Conservation (phyloP, 2,797 vertebrate species). For the Halcyon smyrnensis region DNA sequence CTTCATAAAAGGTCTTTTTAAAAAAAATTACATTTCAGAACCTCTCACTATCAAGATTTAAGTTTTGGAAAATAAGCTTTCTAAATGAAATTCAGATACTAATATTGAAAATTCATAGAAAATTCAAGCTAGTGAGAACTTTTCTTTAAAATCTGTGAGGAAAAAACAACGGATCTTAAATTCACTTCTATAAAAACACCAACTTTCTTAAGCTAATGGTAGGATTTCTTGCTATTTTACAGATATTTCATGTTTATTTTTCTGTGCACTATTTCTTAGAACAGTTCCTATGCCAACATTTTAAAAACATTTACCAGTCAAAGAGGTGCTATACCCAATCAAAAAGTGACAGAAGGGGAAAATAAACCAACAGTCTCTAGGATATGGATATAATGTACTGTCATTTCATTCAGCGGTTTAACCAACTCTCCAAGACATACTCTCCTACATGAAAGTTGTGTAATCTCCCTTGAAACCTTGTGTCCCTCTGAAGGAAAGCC, state of each 20-base stretch:
- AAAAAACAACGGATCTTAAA: neutral
- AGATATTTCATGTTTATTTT: neutral
- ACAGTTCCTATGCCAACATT: neutral
- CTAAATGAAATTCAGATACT: neutral
- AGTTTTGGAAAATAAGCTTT: neutral
- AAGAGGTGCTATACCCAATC: neutral
- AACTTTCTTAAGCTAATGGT: neutral
- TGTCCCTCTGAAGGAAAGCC: neutral
- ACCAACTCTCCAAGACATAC: neutral
- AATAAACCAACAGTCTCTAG: neutral
- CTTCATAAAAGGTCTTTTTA: neutral
- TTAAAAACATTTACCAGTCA: neutral
- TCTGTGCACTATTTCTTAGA: neutral
- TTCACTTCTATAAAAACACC: neutral
- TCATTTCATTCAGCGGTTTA: neutral
- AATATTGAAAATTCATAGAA: neutral
- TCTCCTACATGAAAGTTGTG: neutral
- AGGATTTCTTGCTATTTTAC: neutral
- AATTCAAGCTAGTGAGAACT: neutral
- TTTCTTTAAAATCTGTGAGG: neutral
- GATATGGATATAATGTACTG: neutral
- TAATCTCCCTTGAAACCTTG: neutral
- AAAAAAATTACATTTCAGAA: neutral
- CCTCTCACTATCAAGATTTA: neutral
- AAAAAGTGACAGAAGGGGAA: neutral